phyloP scores from a whole-genome alignment of 2,888 invertebrate species.

The Blera fallax region DNA sequence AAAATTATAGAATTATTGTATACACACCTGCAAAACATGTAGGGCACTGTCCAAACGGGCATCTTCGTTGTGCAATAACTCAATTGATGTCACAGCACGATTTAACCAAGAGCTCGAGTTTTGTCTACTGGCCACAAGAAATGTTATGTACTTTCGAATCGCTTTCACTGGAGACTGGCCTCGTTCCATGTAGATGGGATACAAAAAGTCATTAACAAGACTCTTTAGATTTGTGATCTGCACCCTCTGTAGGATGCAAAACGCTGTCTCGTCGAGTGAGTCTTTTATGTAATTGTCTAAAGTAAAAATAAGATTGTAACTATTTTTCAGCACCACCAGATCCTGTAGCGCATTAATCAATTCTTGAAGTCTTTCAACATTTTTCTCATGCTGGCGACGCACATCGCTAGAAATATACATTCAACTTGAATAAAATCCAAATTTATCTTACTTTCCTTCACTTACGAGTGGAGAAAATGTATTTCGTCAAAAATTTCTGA shows the following conservation, averaged over 20 bases:
- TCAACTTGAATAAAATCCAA: background rate
- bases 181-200: conserved; percentile 80
- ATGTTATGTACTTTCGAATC: conserved; percentile 78
- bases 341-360: conserved; percentile 79
- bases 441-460: conserved; percentile 17
- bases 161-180: conserved; percentile 78
- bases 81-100: conserved; percentile 78
- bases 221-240: conserved; percentile 79
- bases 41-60: conserved; percentile 79
- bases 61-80: conserved; percentile 80
- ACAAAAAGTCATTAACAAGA: conserved; percentile 79
- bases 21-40: conserved; percentile 77
- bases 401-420: conserved; percentile 76
- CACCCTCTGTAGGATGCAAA: conserved; percentile 80
- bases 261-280: conserved; percentile 79
- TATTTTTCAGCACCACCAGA: conserved; percentile 78
- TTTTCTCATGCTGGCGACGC: conserved; percentile 79
- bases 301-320: conserved; percentile 79
- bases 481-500: conserved; percentile 79
- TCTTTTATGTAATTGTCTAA: conserved; percentile 80
- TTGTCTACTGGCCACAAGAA: conserved; percentile 78
- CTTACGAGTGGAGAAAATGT: conserved; percentile 79
- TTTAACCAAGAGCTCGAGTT: conserved; percentile 79
- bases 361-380: conserved; percentile 77
- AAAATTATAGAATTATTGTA: background rate